Evolutionary conservation across 2,113 vertebrate genomes (phyloP).

Genomic region (Lagopus leucura): DNA sequence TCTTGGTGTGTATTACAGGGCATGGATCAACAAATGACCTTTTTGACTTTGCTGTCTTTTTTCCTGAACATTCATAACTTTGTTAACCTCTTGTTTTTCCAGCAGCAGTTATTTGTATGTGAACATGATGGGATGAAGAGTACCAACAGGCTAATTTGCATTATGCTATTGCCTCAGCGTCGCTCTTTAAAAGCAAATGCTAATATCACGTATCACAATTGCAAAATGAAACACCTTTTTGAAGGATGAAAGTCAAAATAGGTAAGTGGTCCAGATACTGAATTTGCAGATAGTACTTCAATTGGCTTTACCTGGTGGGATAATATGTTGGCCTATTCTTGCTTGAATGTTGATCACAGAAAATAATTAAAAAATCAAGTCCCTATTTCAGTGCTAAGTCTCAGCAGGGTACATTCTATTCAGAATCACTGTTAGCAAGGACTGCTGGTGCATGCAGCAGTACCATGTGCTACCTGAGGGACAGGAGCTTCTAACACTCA

Average conservation of each 20-base stretch:
- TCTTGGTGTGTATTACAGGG: neutral
- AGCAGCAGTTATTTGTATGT: neutral
- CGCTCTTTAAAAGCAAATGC: neutral
- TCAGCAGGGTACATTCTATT: neutral
- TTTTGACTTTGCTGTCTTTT: neutral
- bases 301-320: rapidly evolving
- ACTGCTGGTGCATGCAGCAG: neutral
- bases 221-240: neutral
- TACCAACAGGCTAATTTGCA: neutral
- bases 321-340: neutral
- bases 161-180: neutral
- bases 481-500: neutral
- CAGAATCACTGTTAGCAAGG: neutral
- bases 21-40: neutral
- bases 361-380: neutral
- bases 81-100: neutral
- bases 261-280: neutral
- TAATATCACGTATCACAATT: neutral
- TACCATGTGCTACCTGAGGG: neutral
- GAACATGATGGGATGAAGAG: neutral
- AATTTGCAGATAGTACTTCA: neutral
- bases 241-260: neutral
- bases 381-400: neutral
- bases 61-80: neutral
- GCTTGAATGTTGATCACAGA: too few species aligned